Percentiles rank a stretch among this genome's conserved stretches.
Conservation (phyloP, 1,140 invertebrate genomes). For the Diorhabda carinulata region DNA sequence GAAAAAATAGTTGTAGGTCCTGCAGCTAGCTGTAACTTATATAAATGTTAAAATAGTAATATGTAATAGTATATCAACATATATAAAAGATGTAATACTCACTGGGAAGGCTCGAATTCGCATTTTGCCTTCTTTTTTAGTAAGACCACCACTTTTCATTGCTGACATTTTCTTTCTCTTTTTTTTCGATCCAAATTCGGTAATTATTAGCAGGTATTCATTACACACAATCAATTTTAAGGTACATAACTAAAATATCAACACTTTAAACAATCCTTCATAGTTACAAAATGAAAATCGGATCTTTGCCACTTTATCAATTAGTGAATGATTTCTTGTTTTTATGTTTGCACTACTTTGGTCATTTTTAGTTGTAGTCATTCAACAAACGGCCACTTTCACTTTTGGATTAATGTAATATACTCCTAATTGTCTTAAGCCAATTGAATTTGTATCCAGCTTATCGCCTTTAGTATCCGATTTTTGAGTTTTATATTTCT, state of each 20-base stretch:
- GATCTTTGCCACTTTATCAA: not conserved
- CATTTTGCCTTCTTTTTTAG: conserved; percentile 93
- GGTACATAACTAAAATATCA: conserved; percentile 2
- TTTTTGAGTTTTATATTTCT: conserved; percentile 1
- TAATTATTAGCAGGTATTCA: conserved; percentile 22
- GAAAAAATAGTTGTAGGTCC: too few relatives aligned
- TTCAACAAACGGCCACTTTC: conserved; percentile 13
- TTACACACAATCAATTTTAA: conserved; percentile 14
- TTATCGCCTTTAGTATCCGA: not conserved
- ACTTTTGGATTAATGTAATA: not conserved
- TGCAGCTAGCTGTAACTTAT: too few relatives aligned
- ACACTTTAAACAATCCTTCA: conserved; percentile 10
- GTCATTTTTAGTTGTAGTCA: conserved; percentile 13
- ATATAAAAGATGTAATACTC: conserved; percentile 52
- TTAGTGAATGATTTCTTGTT: conserved; percentile 16
- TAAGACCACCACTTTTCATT: conserved; percentile 72
- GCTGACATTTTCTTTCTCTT: conserved; percentile 35
- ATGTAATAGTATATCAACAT: not conserved
- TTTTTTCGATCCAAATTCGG: conserved; percentile 30
- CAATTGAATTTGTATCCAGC: not conserved
- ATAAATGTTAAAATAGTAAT: too few relatives aligned
- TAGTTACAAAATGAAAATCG: conserved; percentile 7
- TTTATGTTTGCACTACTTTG: conserved; percentile 18
- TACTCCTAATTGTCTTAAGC: not conserved
- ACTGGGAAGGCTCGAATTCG: conserved; percentile 95